These are phyloP conservation scores for Aeoliscus strigatus DNA, from an alignment of 2,797 vertebrate genomes.

Conservation along the genomic window DNA sequence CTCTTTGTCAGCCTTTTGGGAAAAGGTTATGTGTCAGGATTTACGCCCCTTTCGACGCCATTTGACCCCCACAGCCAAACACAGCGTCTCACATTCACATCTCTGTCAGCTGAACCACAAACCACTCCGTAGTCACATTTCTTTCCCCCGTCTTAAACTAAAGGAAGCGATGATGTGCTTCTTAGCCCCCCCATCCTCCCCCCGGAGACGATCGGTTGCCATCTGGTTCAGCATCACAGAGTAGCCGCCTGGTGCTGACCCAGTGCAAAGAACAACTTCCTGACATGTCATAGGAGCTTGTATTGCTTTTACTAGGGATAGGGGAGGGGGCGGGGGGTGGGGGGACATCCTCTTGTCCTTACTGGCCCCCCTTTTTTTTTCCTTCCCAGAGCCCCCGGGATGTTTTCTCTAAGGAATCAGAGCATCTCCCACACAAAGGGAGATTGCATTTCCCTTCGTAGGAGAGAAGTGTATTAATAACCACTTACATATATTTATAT, in stretches of 20 bases:
- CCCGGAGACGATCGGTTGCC: constrained; percentile 49
- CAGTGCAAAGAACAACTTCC: constrained; percentile 70
- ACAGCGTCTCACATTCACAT: constrained; percentile 34
- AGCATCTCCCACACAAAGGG: constrained; percentile 66
- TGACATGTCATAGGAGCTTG: constrained; percentile 66
- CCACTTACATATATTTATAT: no score
- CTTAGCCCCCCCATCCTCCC: no score
- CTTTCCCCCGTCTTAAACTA: no score
- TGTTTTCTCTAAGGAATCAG: constrained; percentile 60
- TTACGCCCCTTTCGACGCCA: constrained; percentile 42
- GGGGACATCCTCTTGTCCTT: constrained; percentile 51
- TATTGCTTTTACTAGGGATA: constrained; percentile 47
- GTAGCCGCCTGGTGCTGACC: constrained; percentile 48
- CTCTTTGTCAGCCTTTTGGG: constrained; percentile 28
- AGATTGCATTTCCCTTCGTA: constrained; percentile 49
- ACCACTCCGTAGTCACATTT: constrained; percentile 18
- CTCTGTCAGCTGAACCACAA: constrained; percentile 38
- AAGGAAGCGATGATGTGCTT: no score
- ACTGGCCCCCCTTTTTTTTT: constrained; percentile 44
- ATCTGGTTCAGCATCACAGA: constrained; percentile 63
- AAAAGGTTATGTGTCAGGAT: constrained; percentile 51
- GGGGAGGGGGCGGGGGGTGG: no score
- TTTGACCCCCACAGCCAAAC: constrained; percentile 37
- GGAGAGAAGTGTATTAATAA: constrained; percentile 55
- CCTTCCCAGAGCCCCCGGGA: constrained; percentile 52